Evolutionary conservation across 2,113 vertebrate genomes (phyloP).

Genomic region (Caloenas nicobarica): DNA sequence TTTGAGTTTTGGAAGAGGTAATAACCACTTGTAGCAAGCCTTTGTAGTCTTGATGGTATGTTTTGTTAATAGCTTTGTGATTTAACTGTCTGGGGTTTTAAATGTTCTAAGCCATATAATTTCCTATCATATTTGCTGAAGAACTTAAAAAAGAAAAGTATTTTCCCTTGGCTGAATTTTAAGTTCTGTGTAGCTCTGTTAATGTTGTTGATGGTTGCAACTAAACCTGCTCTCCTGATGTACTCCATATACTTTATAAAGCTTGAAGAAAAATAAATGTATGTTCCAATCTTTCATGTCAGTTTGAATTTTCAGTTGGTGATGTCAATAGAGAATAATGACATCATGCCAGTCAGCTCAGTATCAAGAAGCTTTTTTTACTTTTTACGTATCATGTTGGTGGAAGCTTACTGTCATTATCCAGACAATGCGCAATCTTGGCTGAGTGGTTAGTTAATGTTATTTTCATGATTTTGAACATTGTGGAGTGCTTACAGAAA

Average conservation of each 20-base stretch:
- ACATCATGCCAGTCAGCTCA: neutral
- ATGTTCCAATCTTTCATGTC: neutral
- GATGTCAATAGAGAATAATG: neutral
- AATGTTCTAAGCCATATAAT: neutral
- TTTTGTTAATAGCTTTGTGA: neutral
- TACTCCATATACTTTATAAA: neutral
- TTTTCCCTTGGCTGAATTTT: neutral
- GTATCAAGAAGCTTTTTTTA: neutral
- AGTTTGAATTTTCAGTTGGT: neutral
- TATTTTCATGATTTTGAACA: neutral
- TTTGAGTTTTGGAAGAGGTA: neutral
- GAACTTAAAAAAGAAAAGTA: neutral
- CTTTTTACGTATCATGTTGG: neutral
- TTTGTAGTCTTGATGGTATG: neutral
- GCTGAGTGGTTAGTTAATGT: neutral
- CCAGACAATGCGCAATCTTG: neutral
- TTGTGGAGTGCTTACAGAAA: neutral
- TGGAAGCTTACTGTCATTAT: neutral
- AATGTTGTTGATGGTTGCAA: neutral
- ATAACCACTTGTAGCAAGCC: neutral
- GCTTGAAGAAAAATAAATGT: neutral
- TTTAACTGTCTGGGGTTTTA: neutral
- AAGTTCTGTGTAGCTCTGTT: neutral
- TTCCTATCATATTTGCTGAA: neutral
- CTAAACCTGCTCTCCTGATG: neutral